A percentile compares a stretch with the other conserved stretches of the same genome.
phyloP scores from a whole-genome alignment of 2,113 vertebrate species.

The Oncorhynchus mykiss region DNA sequence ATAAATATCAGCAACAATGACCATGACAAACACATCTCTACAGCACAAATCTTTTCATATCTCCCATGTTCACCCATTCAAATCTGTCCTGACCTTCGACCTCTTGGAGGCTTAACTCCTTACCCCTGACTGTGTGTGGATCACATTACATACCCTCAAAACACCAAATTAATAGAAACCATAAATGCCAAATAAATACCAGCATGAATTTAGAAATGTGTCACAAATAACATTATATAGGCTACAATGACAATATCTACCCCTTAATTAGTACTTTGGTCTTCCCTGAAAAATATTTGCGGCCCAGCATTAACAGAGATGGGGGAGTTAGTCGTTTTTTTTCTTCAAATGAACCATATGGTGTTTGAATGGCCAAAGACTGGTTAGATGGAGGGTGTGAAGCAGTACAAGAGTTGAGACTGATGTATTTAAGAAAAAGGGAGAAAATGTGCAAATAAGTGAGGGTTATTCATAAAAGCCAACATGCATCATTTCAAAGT shows the following conservation, averaged over 20 bases:
- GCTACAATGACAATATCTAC: background rate
- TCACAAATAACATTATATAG: background rate
- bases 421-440: background rate
- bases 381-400: background rate
- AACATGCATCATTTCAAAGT: background rate
- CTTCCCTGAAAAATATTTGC: too few species aligned
- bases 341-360: too few species aligned
- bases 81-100: slow-evolving; percentile 1
- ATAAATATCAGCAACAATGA: background rate
- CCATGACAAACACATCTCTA: background rate
- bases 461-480: slow-evolving; percentile 7
- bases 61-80: too few species aligned
- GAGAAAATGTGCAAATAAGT: slow-evolving; percentile 21
- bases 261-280: background rate
- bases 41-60: slow-evolving; percentile 14
- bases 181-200: background rate
- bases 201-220: background rate
- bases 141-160: background rate
- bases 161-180: background rate
- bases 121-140: background rate
- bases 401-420: background rate
- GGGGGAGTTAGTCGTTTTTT: too few species aligned
- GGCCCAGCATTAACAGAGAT: too few species aligned
- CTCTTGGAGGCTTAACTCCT: background rate
- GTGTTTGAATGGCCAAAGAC: background rate